Evolutionary conservation across 2,113 vertebrate species (phyloP), one percentile per base, ranked within the genome.

Genomic region (Pelvicachromis taeniatus): DNA sequence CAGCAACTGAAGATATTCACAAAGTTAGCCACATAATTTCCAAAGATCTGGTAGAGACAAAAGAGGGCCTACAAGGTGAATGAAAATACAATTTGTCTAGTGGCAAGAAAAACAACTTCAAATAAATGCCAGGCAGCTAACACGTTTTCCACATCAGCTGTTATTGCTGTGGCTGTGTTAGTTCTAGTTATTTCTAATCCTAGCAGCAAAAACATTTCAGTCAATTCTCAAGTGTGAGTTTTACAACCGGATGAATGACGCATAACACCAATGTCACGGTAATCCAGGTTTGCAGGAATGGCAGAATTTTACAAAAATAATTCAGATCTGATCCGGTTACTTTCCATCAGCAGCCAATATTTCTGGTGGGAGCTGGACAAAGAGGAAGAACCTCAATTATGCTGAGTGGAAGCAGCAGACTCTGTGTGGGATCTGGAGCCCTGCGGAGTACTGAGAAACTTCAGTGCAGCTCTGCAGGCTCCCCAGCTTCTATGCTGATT

Each of bases 341-440:
- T 80, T 82, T 77, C 86, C 80, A 77, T 53, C 45, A 88, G 78
- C 56, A 9, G 23, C 56, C 83, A 84, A 85, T 90, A 85, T 78
- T 81, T 84, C 29, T 53, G 75, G 38, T 81, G 75, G 77, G 80
- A 82, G 81, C n/a, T n/a, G 77, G 86, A 90, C 87, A 90, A 86
- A 87, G 85, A 91, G 77, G 83, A 83, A 87, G 80, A 86, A 80
- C 42, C 90, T 87, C 80, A 87, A 77, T 92, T 89, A 88, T 31
- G 42, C 78, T 29, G 81, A 89, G 86, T 83, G 83, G 86, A 87
- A 86, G 89, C 78, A 19, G 83, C 75, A 79, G 78, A 35, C 79
- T 86, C 70, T 40, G 92, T 90, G 79, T 91, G 88, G 84, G 82
- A 80, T 63, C 85, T 78, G 85, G 85, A 90, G 85, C 73, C 93